phyloP scores from a whole-genome alignment of 2,888 invertebrate species.

The Caenorhabditis macrosperma region DNA sequence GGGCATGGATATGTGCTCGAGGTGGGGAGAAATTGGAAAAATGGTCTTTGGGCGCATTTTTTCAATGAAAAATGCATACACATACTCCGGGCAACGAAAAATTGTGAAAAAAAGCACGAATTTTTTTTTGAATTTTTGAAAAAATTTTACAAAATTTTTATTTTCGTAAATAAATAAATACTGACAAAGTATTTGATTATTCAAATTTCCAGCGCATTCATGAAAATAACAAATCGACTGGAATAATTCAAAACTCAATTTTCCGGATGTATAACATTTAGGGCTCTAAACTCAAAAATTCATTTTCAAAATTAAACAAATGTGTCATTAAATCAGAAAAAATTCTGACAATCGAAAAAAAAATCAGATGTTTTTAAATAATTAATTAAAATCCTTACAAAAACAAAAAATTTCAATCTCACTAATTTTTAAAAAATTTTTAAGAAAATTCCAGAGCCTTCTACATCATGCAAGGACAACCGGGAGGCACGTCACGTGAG shows the following conservation, averaged over 20 bases:
- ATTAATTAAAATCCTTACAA: background rate
- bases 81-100: background rate
- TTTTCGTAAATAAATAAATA: no score
- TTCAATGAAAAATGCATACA: no score
- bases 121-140: conserved; percentile 6
- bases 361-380: background rate
- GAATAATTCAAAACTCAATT: no score
- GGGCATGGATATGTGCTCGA: background rate
- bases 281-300: no score
- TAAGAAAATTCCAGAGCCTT: background rate
- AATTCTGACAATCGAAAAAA: background rate
- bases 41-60: background rate
- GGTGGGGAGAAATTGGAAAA: background rate
- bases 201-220: no score
- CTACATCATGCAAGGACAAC: no score
- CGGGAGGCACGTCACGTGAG: background rate
- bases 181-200: no score
- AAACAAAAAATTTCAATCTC: background rate
- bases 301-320: background rate
- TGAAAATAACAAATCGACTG: no score
- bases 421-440: background rate
- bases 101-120: background rate
- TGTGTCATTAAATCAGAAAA: background rate
- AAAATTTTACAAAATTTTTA: background rate
- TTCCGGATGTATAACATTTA: no score